These are phyloP conservation scores for Trochalopteron elliotii DNA, from an alignment of 2,113 vertebrate species.

Conservation along the genomic window DNA sequence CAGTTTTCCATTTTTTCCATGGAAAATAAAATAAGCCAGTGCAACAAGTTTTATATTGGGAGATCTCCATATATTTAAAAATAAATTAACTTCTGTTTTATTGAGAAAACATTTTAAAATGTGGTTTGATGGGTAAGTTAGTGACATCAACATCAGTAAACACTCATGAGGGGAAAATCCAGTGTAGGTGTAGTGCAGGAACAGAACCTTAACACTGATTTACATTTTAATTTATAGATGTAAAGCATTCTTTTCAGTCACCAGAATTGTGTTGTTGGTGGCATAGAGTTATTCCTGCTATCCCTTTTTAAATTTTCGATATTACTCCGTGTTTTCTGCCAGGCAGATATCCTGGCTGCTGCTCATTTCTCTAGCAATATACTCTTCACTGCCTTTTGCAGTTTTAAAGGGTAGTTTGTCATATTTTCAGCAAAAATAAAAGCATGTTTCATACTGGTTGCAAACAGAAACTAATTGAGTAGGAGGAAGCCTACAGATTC, in stretches of 20 bases:
- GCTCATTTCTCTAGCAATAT: not conserved
- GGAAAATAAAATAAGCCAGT: not conserved
- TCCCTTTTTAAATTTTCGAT: not conserved
- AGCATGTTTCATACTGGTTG: not conserved
- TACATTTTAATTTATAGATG: not conserved
- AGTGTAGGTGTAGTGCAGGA: not conserved
- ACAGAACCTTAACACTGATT: not conserved
- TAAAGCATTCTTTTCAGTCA: not conserved
- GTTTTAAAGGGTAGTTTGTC: not conserved
- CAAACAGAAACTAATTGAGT: conserved; percentile 27
- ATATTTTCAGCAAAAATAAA: not conserved
- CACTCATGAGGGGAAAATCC: not conserved
- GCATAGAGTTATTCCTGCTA: not conserved
- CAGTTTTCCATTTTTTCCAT: fast-evolving
- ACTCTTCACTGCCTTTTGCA: not conserved
- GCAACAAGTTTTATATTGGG: not conserved
- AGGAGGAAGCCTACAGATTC: not conserved
- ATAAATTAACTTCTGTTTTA: not conserved
- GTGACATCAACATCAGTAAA: not conserved
- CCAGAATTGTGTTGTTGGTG: not conserved
- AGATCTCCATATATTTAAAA: not conserved
- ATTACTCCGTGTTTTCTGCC: not conserved
- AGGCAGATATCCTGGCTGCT: not conserved
- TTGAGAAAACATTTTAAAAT: not conserved
- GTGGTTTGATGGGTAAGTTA: not conserved